phyloP scores from a whole-genome alignment of 2,797 vertebrate genomes.

The Lutjanus argentimaculatus region DNA sequence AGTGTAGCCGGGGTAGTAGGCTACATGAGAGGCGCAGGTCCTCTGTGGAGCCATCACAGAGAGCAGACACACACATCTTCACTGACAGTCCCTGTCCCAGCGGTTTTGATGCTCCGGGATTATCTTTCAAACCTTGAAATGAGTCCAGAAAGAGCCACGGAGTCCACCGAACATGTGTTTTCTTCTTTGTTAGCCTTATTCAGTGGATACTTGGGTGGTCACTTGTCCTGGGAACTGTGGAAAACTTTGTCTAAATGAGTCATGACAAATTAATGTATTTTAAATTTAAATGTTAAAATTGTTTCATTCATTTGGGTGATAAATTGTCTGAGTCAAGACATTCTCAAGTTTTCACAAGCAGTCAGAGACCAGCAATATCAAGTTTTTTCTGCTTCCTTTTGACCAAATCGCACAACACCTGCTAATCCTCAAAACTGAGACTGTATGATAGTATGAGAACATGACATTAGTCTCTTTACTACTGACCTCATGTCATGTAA shows the following conservation, averaged over 20 bases:
- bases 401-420: too few relatives aligned
- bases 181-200: background rate
- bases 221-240: background rate
- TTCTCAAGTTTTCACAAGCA: too few relatives aligned
- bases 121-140: slow-evolving; percentile 46
- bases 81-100: slow-evolving; percentile 46
- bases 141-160: slow-evolving; percentile 10
- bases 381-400: too few relatives aligned
- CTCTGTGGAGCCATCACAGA: slow-evolving; percentile 55
- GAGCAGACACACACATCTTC: slow-evolving; percentile 51
- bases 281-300: too few relatives aligned
- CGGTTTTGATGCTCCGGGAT: slow-evolving; percentile 37
- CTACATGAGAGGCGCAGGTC: slow-evolving; percentile 34
- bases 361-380: too few relatives aligned
- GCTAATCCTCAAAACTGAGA: too few relatives aligned
- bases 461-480: background rate
- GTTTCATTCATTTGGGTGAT: background rate
- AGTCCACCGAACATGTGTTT: background rate
- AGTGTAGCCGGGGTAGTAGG: slow-evolving; percentile 11
- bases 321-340: too few relatives aligned
- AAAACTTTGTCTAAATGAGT: background rate
- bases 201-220: slow-evolving; percentile 15
- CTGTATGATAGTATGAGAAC: background rate
- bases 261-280: too few relatives aligned
- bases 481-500: background rate